Evolutionary conservation across 2,888 invertebrate species (phyloP), one percentile per base, ranked within the genome.

Genomic region (Heterodera filipjevi): DNA sequence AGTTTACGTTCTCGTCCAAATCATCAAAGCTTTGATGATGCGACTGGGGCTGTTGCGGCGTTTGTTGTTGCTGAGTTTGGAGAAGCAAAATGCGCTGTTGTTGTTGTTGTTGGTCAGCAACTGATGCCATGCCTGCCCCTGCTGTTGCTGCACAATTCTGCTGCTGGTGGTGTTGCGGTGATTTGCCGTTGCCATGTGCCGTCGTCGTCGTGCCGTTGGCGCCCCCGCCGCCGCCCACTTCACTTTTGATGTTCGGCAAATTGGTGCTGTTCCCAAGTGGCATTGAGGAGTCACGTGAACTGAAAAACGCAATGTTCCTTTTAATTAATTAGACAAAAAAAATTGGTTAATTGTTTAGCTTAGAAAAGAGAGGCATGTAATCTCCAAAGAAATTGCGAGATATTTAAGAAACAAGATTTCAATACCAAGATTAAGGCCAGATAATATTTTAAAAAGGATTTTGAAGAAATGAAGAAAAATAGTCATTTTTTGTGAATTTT

Each of bases 21-120:
- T 79, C 76, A 22, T 79, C 79, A 53, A 70, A 71, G 27, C 79
- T 79, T 22, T 77, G 79, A 32, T 79, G 78, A 44, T 76, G 76
- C 71, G 53, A 66, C 49, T 76, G 68, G 10, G 44, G 19, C 27
- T 44, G 76, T 5, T 76, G 76, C 5, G 19, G 59, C n/a, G 8
- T n/a, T 22, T 59, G 59, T 59, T 59, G 49, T n/a, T 71, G 44
- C n/a, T 71, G 77, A 10, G 72, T n/a, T 6, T 71, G 71, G 22
- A 71, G 35, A 30, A 35, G 77, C 59, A 59, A n/a, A 32, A 68
- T 70, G 22, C 39, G 64, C 53, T 77, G 49, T 39, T 44, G 70
- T 30, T 77, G 77, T 27, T 77, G 39, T 53, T 77, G 77, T n/a
- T 77, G 71, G 19, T 77, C 22, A n/a, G 12, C 49, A 33, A 16